These are phyloP conservation scores for Platanista minor DNA, from an alignment of 2,113 vertebrate genomes.

Conservation along the genomic window DNA sequence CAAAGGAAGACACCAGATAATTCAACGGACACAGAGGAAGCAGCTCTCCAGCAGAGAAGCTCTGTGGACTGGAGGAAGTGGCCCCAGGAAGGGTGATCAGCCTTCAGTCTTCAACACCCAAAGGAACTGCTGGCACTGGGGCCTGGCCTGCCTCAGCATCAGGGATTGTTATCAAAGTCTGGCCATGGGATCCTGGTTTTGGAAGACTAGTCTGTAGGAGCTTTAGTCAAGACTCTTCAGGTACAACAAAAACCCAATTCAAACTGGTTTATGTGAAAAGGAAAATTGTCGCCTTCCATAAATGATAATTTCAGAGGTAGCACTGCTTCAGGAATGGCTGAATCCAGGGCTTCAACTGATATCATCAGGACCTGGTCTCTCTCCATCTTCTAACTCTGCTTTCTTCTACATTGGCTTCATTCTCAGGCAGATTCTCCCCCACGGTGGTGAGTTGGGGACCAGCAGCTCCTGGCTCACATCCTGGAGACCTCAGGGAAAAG, in stretches of 20 bases:
- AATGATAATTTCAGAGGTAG: rapidly evolving
- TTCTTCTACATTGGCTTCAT: background rate
- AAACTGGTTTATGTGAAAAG: background rate
- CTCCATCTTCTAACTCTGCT: background rate
- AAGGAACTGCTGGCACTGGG: background rate
- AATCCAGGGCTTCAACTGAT: rapidly evolving
- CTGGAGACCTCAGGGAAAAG: background rate
- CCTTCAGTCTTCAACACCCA: background rate
- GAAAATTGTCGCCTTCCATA: background rate
- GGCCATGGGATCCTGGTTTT: background rate
- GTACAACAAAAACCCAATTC: background rate
- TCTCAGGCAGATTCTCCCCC: background rate
- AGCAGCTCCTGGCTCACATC: no score
- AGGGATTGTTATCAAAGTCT: background rate
- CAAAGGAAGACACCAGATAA: background rate
- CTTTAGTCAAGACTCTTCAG: background rate
- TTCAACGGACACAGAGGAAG: background rate
- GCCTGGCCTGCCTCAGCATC: background rate
- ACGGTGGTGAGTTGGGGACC: background rate
- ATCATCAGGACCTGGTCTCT: background rate
- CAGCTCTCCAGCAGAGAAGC: background rate
- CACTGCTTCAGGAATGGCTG: background rate
- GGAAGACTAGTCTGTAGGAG: background rate
- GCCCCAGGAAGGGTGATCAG: background rate
- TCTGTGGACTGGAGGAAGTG: background rate